Base-by-base conservation (phyloP, 2,113 vertebrate genomes). In the Mustelus asterias region DNA sequence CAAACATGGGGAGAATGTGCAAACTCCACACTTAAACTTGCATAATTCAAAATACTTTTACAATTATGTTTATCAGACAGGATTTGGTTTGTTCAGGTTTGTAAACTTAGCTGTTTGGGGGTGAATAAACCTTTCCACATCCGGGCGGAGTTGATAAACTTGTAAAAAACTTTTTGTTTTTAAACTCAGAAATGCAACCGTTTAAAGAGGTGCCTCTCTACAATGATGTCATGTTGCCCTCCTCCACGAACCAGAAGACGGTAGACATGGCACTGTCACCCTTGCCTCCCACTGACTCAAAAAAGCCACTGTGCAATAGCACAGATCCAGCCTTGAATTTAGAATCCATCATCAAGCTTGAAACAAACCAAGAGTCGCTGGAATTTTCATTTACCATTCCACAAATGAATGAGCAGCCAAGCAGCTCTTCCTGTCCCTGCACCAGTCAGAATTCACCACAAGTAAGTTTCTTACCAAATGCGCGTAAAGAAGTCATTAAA, bases 171-270 rank as follows among this genome's bases (percentile, higher is more conserved):
- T 58, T 93, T 94, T 14, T 95, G 83, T 58, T 95, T 93, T 70
- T 97, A 98, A 98, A 98, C 96, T 97, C 98, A 94, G 98, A 99
- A 96, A 97, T 98, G 78, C 98, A 98, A 96, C 97, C 98, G 96
- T 97, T 98, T 97, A 98, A 98, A 96, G 99, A 99, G 85, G 98
- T 98, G 95, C 98, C 99, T 95, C 97, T 99, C 96, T 99, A 99
- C 97, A 99, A 99, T 0, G 99, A 99, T 96, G 99, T 99, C 96
- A 99, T 99, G 99, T 98, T 99, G 96, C 99, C 98, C 96, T 98
- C 99, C 96, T 98, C 98, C 96, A 98, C 97, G 96, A 98, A 98
- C 96, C 99, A 98, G 96, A 97, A 98, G 96, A 70, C 69, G 2
- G 94, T 95, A 95, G 98, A 97, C 97, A 97, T 99, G 97, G 98